Conservation (phyloP, 1,140 invertebrate genomes). For the Macrosteles quadrilineatus region DNA sequence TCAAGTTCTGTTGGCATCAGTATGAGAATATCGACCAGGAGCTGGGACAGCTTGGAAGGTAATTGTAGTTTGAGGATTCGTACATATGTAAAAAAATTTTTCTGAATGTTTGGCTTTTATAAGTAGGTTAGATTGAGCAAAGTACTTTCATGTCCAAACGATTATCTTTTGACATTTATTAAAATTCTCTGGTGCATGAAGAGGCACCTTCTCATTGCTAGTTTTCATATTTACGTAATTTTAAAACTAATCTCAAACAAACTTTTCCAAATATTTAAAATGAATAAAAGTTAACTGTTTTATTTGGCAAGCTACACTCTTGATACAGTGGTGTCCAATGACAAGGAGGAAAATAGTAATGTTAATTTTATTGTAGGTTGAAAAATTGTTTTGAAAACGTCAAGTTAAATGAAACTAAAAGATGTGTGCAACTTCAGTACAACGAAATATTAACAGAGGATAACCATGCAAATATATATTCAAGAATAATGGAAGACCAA, state of each 20-base stretch:
- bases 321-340: neutral
- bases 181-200: too few species aligned
- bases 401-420: neutral
- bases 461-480: neutral
- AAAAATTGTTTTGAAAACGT: neutral
- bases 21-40: neutral
- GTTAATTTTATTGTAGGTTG: neutral
- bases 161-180: neutral
- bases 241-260: neutral
- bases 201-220: too few species aligned
- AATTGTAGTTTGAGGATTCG: too few species aligned
- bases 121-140: neutral
- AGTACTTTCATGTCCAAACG: neutral
- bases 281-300: neutral
- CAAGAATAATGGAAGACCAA: neutral
- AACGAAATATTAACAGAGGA: slow-evolving; percentile 1
- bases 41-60: neutral
- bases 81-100: too few species aligned
- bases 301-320: neutral
- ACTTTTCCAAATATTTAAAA: neutral
- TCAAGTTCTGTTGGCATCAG: slow-evolving; percentile 1
- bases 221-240: neutral
- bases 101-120: neutral
- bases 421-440: neutral
- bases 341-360: too few species aligned